phyloP scores from a whole-genome alignment of 2,113 vertebrate species.

The Furnarius figulus region DNA sequence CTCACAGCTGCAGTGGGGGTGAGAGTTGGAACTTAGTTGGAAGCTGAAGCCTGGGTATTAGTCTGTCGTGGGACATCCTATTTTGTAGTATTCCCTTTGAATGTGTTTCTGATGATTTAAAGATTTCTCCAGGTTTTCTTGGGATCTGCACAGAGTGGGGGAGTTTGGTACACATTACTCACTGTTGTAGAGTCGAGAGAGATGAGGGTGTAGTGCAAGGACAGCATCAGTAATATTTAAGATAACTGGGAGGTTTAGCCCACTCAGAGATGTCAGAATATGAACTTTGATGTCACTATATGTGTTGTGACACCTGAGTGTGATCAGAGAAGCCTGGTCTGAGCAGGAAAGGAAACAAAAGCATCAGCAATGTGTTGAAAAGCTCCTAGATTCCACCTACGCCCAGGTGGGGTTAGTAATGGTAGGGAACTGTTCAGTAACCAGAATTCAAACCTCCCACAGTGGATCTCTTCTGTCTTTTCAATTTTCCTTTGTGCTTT shows the following conservation, averaged over 20 bases:
- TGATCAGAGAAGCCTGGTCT: neutral
- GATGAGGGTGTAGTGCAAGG: neutral
- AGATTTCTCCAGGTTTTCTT: neutral
- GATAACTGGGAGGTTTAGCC: neutral
- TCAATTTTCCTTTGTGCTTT: neutral
- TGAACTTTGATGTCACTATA: neutral
- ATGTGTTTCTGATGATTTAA: neutral
- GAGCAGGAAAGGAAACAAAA: neutral
- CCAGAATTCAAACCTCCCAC: neutral
- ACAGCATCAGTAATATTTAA: neutral
- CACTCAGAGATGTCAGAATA: neutral
- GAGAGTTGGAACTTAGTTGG: neutral
- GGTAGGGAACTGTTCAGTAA: neutral
- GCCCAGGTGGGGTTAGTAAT: neutral
- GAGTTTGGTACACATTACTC: neutral
- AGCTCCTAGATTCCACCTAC: neutral
- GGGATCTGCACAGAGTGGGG: neutral
- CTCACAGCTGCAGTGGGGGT: neutral
- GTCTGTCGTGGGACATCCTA: neutral
- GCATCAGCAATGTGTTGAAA: neutral
- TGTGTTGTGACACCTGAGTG: neutral
- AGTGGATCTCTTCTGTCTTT: neutral
- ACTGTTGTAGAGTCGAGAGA: neutral
- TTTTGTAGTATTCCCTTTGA: neutral
- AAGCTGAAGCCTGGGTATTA: neutral